Evolutionary conservation across 2,888 invertebrate species (phyloP).

Genomic region (Nomada lathburiana): DNA sequence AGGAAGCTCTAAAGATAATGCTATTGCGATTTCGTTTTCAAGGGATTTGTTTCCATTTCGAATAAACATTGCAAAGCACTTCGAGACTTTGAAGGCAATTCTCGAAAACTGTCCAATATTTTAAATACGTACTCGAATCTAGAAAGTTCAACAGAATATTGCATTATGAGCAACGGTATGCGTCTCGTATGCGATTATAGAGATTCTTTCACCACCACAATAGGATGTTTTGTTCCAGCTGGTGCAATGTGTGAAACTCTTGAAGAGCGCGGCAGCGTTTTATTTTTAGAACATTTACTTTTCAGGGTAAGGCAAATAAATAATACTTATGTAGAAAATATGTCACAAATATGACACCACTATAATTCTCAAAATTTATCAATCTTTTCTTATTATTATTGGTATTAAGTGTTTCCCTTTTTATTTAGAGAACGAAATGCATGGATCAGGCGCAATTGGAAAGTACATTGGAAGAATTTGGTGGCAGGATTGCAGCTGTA

Average conservation of each 20-base stretch:
- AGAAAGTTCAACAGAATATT: conserved; percentile 58
- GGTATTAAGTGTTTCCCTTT: background rate
- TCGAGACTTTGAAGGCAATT: background rate
- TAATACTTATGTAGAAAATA: background rate
- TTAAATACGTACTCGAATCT: conserved; percentile 8
- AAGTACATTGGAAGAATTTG: conserved; percentile 64
- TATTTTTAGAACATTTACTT: conserved; percentile 74
- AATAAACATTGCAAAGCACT: conserved; percentile 16
- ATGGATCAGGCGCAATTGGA: conserved; percentile 63
- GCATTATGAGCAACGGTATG: conserved; percentile 69
- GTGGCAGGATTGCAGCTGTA: conserved; percentile 67
- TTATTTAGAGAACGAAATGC: conserved; percentile 65
- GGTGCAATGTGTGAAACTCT: conserved; percentile 72
- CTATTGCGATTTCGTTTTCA: conserved; percentile 33
- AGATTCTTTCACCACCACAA: conserved; percentile 65
- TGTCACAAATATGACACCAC: background rate
- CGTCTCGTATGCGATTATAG: conserved; percentile 68
- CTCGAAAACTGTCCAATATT: conserved; percentile 8
- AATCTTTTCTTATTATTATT: background rate
- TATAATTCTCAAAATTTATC: background rate
- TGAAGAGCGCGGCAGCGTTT: conserved; percentile 72
- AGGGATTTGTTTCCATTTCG: conserved; percentile 30
- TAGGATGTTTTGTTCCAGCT: conserved; percentile 72
- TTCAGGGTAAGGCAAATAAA: conserved; percentile 64
- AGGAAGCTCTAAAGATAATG: conserved; percentile 1